Base-by-base conservation (phyloP, 2,113 vertebrate genomes). In the Nipponia nippon region DNA sequence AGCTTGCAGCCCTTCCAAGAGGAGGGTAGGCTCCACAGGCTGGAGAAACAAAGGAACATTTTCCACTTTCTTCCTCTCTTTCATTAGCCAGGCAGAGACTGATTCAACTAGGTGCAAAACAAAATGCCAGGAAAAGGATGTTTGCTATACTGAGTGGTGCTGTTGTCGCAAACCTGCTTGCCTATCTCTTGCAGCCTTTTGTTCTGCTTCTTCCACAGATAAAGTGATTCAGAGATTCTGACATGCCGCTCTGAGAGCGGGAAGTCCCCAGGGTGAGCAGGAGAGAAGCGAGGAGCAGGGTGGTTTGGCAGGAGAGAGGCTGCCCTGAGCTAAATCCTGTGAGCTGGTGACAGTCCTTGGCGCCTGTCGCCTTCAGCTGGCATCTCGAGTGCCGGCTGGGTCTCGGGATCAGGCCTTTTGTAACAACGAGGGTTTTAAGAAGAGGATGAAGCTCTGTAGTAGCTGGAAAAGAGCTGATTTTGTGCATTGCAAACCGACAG, bases 91-190 rank as follows among this genome's bases (percentile, higher is more conserved):
- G 49, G 80, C 94, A 81, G 83, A 49, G 69, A 7, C 58, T 6
- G 86, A 81, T 49, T 66, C 55, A 62, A 26, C 36, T 76, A 67
- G 80, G 49, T 77, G 93, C 77, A 46, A 55, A 72, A 34, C 66
- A 92, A 90, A 96, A 94, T 50, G 88, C 72, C 94, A 95, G 91
- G 94, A 95, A 77, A 62, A 73, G 95, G 93, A 87, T 82, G 87
- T 95, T 94, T 87, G 88, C 72, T 87, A 15, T 20, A 2, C 25
- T 5, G 81, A 84, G 78, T 4, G n/a, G 44, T 21, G 66, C 86
- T 46, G 71, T 63, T 65, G 27, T 17, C 11, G 6, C 77, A 34
- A 8, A 83, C 75, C 72, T 70, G 71, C 67, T 47, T 7, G 65
- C 32, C 82, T 63, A 5, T 84, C 92, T 66, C 79, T 75, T 25